phyloP scores from a whole-genome alignment of 2,113 vertebrate species.

The Plotosus lineatus region DNA sequence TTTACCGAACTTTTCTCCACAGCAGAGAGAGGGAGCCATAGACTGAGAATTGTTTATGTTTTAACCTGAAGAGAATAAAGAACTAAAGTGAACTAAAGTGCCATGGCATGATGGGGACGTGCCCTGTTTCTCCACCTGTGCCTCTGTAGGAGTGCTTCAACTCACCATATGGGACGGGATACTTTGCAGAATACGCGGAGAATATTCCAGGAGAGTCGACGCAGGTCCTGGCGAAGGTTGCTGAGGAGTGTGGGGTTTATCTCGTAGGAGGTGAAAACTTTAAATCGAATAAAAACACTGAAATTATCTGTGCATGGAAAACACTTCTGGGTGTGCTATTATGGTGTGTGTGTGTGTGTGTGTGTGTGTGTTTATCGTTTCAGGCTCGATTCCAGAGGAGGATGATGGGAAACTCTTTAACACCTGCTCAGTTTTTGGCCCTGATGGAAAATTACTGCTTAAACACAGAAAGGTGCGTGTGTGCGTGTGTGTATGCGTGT shows the following conservation, averaged over 20 bases:
- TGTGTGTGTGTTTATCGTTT: slow-evolving; percentile 8
- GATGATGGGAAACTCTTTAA: slow-evolving; percentile 91
- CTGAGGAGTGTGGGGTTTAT: slow-evolving; percentile 84
- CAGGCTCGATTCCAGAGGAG: slow-evolving; percentile 95
- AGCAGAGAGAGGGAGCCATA: too few relatives aligned
- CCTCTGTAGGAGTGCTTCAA: slow-evolving; percentile 90
- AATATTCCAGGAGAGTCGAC: slow-evolving; percentile 91
- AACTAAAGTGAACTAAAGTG: neutral
- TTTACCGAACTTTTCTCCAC: too few relatives aligned
- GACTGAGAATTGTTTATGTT: too few relatives aligned
- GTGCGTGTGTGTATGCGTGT: slow-evolving; percentile 4
- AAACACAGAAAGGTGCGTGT: slow-evolving; percentile 89
- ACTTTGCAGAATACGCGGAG: slow-evolving; percentile 88
- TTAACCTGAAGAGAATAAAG: too few relatives aligned
- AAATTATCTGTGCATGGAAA: too few relatives aligned
- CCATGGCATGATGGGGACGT: too few relatives aligned
- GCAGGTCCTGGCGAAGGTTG: slow-evolving; percentile 82
- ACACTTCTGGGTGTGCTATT: neutral
- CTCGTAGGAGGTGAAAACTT: slow-evolving; percentile 85
- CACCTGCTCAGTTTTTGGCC: slow-evolving; percentile 87
- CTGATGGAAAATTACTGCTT: slow-evolving; percentile 84
- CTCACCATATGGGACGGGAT: slow-evolving; percentile 89
- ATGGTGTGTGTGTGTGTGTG: neutral
- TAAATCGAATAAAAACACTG: neutral
- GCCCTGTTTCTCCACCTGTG: neutral